A percentile compares a stretch with the other conserved stretches of the same genome.
These are phyloP conservation scores for Saccopteryx bilineata DNA, from an alignment of 2,113 vertebrate genomes.

Conservation along the genomic window DNA sequence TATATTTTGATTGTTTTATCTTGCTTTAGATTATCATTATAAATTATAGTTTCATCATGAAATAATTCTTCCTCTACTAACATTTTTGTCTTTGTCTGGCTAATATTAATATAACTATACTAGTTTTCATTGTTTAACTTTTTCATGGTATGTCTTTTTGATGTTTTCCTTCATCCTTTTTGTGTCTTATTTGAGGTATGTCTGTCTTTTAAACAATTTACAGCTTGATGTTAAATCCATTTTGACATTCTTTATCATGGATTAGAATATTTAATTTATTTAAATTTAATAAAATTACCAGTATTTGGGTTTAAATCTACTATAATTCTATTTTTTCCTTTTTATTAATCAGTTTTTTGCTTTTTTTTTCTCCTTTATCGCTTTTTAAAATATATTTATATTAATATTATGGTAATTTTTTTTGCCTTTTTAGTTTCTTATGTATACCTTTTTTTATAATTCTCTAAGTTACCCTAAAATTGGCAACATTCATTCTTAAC, in stretches of 20 bases:
- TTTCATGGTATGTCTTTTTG: conserved; percentile 3
- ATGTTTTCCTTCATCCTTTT: neutral
- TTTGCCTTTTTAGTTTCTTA: neutral
- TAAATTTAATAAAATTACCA: neutral
- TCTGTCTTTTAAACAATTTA: neutral
- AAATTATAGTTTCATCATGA: neutral
- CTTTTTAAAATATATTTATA: neutral
- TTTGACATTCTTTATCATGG: neutral
- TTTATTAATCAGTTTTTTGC: neutral
- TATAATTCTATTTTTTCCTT: neutral
- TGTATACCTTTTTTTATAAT: neutral
- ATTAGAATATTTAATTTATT: conserved; percentile 40
- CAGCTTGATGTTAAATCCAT: neutral
- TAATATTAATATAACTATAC: neutral
- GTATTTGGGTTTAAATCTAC: neutral
- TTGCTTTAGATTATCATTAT: neutral
- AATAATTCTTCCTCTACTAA: conserved; percentile 9
- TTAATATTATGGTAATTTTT: neutral
- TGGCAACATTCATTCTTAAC: neutral
- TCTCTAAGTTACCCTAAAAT: neutral
- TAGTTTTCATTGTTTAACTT: neutral
- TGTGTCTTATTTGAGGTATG: neutral
- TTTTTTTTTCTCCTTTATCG: neutral
- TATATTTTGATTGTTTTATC: neutral
- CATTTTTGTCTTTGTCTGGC: neutral